Conservation (phyloP, 2,113 vertebrate genomes). For the Meleagris gallopavo region DNA sequence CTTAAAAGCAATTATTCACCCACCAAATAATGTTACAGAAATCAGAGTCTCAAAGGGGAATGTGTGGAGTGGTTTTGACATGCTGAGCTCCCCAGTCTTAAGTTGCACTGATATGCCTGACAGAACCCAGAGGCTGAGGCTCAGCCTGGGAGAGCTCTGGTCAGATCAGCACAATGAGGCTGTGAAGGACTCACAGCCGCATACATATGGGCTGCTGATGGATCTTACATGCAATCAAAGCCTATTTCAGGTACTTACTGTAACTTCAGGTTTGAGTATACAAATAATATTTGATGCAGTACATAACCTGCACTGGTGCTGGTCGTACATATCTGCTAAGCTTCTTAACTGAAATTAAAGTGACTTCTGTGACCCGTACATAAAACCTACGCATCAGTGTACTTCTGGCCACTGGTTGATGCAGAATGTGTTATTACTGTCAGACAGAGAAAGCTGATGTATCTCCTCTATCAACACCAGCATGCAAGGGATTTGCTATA, state of each 20-base stretch:
- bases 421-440: neutral
- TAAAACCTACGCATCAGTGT: neutral
- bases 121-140: accelerated
- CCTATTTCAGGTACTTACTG: neutral
- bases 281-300: neutral
- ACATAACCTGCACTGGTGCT: neutral
- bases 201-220: neutral
- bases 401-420: neutral
- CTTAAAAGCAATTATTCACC: neutral
- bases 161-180: neutral
- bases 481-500: neutral
- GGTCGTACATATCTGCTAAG: neutral
- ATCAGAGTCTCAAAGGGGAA: neutral
- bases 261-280: neutral
- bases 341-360: neutral
- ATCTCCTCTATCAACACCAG: neutral
- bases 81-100: accelerated
- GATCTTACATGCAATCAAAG: neutral
- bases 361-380: neutral
- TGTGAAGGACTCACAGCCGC: neutral
- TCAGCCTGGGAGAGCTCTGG: neutral
- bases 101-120: neutral
- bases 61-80: neutral
- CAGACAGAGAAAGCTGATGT: neutral
- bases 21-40: neutral